Evolutionary conservation across 2,888 invertebrate genomes (phyloP), one percentile per base, ranked within the genome.

Genomic region (Acronicta leporina): DNA sequence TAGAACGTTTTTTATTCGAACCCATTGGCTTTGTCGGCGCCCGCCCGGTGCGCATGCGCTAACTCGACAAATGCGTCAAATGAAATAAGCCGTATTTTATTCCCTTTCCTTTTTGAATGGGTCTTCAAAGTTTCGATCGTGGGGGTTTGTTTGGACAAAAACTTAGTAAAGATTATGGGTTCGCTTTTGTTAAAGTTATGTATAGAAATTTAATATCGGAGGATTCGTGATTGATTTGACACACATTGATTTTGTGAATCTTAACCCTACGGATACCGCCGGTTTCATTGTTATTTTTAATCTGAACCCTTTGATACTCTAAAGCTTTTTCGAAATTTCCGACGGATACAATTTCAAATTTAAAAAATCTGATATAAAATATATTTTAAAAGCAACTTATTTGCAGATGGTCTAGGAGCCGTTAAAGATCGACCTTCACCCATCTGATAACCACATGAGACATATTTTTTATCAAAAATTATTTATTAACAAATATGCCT

Each of bases 51-150:
- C 87, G 92, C 88, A 81, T 88, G 92, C 92, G 94, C 92, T 93
- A 93, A 93, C 93, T 94, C 93, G 94, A 92, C 93, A 92, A 94
- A 93, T 91, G 92, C 92, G 88, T 91, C 89, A 86, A 91, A 94
- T 89, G 90, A 90, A 93, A 94, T 93, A 92, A 92, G 91, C 91
- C 88, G 90, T 92, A 91, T 93, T 91, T 90, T 89, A 87, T 92
- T 92, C 88, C 92, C 82, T 86, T 89, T 85, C 84, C 80, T 86
- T 87, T 89, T 87, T 87, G 85, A 86, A 88, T 87, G 76, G 81
- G 80, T 85, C 83, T 87, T 88, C 84, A 79, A 88, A 84, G 84
- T 87, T 88, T 87, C 71, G 63, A 75, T 77, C 77, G 76, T 77
- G 68, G 73, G 76, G 84, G 84, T 83, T 79, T 84, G 85, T 86